Conservation (phyloP, 2,888 invertebrate species). For the Loripinus fragilis region DNA sequence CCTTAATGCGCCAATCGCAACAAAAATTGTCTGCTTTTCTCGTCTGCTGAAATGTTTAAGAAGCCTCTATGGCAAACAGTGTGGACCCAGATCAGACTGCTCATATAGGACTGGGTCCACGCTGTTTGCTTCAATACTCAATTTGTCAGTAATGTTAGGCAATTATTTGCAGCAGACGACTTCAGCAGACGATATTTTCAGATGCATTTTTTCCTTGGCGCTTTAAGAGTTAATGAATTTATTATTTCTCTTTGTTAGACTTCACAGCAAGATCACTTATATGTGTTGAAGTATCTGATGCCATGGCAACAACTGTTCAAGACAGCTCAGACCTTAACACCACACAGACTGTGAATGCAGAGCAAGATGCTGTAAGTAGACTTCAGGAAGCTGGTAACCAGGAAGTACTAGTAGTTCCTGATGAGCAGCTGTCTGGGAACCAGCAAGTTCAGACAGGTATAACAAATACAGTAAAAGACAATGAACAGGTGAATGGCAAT, state of each 20-base stretch:
- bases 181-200: too few species aligned
- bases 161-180: too few species aligned
- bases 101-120: too few species aligned
- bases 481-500: constrained; percentile 28
- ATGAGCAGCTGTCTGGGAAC: not conserved
- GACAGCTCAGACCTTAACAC: not conserved
- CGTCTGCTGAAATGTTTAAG: too few species aligned
- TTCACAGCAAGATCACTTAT: not conserved
- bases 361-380: not conserved
- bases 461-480: constrained; percentile 2
- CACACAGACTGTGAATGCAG: not conserved
- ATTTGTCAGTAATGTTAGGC: too few species aligned
- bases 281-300: constrained; percentile 14
- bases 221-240: too few species aligned
- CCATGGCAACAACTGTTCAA: constrained; percentile 26
- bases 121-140: too few species aligned
- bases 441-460: not conserved
- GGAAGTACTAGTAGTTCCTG: constrained; percentile 11
- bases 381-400: not conserved
- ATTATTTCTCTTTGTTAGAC: not conserved
- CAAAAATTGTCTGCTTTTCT: too few species aligned
- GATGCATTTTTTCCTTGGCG: too few species aligned
- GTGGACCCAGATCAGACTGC: too few species aligned
- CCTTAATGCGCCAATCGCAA: too few species aligned
- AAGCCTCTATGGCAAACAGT: too few species aligned